Evolutionary conservation across 2,113 vertebrate genomes (phyloP).

Genomic region (Strigops habroptila): DNA sequence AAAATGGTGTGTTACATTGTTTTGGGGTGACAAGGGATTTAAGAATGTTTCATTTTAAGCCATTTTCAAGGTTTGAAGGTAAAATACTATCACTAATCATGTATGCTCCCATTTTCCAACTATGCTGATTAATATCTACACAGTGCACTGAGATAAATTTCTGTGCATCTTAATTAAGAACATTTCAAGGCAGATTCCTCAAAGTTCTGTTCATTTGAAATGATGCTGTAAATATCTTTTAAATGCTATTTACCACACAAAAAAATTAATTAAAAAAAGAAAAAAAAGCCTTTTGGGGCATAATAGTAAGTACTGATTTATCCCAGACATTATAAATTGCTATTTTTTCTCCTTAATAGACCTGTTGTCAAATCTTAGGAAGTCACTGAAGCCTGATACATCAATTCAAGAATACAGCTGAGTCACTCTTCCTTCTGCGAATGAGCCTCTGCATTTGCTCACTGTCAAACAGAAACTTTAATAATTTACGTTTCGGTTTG

Average conservation of each 20-base stretch:
- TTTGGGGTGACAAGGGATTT: conserved; percentile 51
- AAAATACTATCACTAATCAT: conserved; percentile 54
- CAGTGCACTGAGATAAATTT: conserved; percentile 5
- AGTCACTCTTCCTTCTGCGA: conserved; percentile 24
- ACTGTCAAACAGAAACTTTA: neutral
- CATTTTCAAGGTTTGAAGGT: conserved; percentile 32
- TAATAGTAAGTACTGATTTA: conserved; percentile 23
- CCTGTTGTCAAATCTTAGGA: neutral
- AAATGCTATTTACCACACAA: conserved; percentile 16
- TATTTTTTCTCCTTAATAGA: conserved; percentile 15
- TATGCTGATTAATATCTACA: conserved; percentile 41
- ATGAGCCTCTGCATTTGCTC: neutral
- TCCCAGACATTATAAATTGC: conserved; percentile 28
- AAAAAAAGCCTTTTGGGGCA: neutral
- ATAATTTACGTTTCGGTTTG: neutral
- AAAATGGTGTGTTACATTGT: conserved; percentile 54
- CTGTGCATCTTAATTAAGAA: conserved; percentile 50
- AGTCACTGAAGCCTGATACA: neutral
- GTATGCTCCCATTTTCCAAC: conserved; percentile 47
- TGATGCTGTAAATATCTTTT: conserved; percentile 16
- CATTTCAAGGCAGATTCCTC: conserved; percentile 45
- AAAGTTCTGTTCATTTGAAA: conserved; percentile 39
- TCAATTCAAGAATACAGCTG: neutral
- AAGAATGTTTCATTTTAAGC: conserved; percentile 38
- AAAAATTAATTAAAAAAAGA: neutral